These are phyloP conservation scores for Myotis pilosus DNA, from an alignment of 2,797 vertebrate species.

Conservation along the genomic window DNA sequence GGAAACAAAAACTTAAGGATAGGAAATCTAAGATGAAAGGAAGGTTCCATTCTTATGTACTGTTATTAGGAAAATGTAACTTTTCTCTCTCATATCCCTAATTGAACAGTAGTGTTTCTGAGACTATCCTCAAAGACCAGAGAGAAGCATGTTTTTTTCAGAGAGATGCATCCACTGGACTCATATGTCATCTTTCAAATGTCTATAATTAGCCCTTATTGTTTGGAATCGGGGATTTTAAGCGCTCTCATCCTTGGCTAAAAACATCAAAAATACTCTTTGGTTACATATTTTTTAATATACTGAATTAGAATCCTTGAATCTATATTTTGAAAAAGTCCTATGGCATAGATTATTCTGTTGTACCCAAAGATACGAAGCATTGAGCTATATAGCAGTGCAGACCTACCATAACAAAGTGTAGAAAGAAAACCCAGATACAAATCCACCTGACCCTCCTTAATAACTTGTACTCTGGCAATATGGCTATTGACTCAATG, in stretches of 20 bases:
- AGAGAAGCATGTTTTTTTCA: not conserved
- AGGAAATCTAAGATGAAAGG: not conserved
- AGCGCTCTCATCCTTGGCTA: not conserved
- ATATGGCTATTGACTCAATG: not conserved
- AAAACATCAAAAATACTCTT: not conserved
- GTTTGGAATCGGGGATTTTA: not conserved
- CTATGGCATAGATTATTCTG: not conserved
- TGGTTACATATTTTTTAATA: not conserved
- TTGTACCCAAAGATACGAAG: not conserved
- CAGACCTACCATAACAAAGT: not conserved
- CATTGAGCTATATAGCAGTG: not conserved
- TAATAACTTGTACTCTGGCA: not conserved
- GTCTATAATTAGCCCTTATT: not conserved
- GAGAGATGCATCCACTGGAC: not conserved
- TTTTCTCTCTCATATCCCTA: not conserved
- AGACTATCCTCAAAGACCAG: not conserved
- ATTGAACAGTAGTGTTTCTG: not conserved
- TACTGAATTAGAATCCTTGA: not conserved
- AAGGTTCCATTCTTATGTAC: not conserved
- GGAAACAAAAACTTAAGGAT: not conserved
- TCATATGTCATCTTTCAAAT: constrained; percentile 1
- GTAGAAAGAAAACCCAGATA: not conserved
- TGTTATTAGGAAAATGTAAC: not conserved
- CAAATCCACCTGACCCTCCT: not conserved
- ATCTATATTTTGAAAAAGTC: not conserved